Evolutionary conservation across 2,888 invertebrate species (phyloP).

Genomic region (Melipona bicolor): DNA sequence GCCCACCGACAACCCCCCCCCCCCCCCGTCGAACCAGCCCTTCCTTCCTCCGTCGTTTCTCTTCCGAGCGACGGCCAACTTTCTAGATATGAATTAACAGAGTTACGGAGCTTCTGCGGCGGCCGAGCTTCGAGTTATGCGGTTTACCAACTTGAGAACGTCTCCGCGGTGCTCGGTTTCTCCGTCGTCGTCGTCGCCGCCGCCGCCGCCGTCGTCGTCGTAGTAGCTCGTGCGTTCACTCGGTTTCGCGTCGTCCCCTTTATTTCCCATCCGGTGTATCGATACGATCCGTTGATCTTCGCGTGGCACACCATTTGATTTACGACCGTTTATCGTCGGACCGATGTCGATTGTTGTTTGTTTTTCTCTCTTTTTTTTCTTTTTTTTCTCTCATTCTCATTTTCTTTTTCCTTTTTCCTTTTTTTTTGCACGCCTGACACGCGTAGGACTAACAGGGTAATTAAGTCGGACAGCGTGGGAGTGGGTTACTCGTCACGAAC

Average conservation of each 20-base stretch:
- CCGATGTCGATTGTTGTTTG: neutral
- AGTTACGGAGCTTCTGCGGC: conserved; percentile 80
- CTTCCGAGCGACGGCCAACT: conserved; percentile 75
- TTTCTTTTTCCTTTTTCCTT: neutral
- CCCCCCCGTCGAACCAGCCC: conserved; percentile 47
- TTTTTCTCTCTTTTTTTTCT: neutral
- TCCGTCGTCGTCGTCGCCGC: conserved; percentile 5
- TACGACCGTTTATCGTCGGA: neutral
- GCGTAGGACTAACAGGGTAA: conserved; percentile 63
- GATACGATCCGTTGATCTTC: conserved; percentile 7
- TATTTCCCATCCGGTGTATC: neutral
- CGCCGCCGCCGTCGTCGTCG: neutral
- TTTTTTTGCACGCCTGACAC: conserved; percentile 34
- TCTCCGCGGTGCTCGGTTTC: conserved; percentile 61
- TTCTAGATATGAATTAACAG: conserved; percentile 84
- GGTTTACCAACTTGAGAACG: conserved; percentile 81
- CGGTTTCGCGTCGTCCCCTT: no score
- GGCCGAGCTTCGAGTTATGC: conserved; percentile 77
- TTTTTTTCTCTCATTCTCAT: neutral
- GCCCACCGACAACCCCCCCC: conserved; percentile 64
- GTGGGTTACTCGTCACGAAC: conserved; percentile 65
- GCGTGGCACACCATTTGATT: conserved; percentile 17
- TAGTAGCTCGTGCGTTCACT: neutral
- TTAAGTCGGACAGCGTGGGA: conserved; percentile 63
- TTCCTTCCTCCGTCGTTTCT: conserved; percentile 60